Evolutionary conservation across 2,797 vertebrate species (phyloP), one percentile per base, ranked within the genome.

Genomic region (Agapornis canus): DNA sequence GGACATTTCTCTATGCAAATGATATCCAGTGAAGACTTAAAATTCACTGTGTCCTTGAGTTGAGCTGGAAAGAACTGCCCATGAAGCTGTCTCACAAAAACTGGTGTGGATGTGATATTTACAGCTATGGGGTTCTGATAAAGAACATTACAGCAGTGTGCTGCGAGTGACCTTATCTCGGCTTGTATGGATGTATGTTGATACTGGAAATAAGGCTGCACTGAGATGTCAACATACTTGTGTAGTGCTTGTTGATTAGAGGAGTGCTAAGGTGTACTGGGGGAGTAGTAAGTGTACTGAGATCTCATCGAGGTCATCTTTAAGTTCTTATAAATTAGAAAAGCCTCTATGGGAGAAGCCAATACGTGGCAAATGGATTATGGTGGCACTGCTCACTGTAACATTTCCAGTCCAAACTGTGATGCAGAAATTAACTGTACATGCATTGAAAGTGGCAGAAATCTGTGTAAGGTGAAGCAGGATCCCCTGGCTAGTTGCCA

Each of bases 401-500:
- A 47, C 19, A 84, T 48, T 69, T 60, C 40, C 56, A 57, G 12
- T 48, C 61, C 42, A 68, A 43, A 39, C 26, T 56, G 27, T 47
- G 66, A 29, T 32, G 21, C 29, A 79, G 68, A 69, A 94, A 86
- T 61, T 12, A 69, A 49, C 43, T 35, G 63, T 91, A 13, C 4
- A 48, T n/a, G 63, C 39, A 82, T 86, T 70, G 81, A 91, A 94
- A 80, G 20, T 14, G 39, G 22, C 45, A 85, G 32, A 31, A 54
- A 48, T 49, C 32, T 52, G 51, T 56, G 40, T 29, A 29, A 2
- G 9, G 64, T 22, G 60, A 77, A 73, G 56, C 26, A 10, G 1
- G 49, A 22, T 71, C 8, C n/a, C 27, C 49, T 94, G 91, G 86
- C 91, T 73, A 5, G 37, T 26, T 92, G 89, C 92, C 71, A 66